Evolutionary conservation across 2,797 vertebrate genomes (phyloP).

Genomic region (Sebastes matsubarae): DNA sequence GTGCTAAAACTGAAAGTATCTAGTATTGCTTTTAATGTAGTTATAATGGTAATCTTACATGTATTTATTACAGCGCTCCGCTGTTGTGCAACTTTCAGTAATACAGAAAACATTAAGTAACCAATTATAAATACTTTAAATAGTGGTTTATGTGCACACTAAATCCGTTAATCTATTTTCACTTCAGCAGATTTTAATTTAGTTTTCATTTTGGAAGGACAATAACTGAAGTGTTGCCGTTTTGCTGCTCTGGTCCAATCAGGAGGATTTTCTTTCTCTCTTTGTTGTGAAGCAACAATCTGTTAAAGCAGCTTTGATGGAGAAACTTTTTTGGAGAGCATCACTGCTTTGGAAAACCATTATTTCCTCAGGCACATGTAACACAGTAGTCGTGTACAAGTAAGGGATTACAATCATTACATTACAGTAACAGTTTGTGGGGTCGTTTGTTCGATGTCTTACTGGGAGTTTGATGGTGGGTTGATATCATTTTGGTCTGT

Average conservation of each 20-base stretch:
- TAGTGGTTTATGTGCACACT: neutral
- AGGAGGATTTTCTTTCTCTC: neutral
- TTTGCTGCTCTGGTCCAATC: neutral
- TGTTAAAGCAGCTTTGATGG: slow-evolving; percentile 24
- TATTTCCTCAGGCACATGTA: neutral
- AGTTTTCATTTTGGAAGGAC: neutral
- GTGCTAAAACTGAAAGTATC: neutral
- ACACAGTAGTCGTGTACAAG: neutral
- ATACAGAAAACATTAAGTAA: neutral
- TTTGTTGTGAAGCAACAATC: slow-evolving; percentile 34
- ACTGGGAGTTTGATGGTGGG: no score
- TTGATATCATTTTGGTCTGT: neutral
- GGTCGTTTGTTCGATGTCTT: accelerated
- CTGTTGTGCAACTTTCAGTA: neutral
- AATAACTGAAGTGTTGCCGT: neutral
- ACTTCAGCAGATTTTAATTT: neutral
- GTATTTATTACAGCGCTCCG: neutral
- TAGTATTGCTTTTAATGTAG: no score
- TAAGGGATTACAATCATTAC: neutral
- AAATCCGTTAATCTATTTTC: neutral
- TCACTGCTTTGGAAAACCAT: neutral
- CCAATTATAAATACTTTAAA: neutral
- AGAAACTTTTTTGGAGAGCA: slow-evolving; percentile 24
- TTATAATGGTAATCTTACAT: no score
- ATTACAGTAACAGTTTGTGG: neutral